Conservation (phyloP, 2,113 vertebrate species). For the Henicopernis longicauda region DNA sequence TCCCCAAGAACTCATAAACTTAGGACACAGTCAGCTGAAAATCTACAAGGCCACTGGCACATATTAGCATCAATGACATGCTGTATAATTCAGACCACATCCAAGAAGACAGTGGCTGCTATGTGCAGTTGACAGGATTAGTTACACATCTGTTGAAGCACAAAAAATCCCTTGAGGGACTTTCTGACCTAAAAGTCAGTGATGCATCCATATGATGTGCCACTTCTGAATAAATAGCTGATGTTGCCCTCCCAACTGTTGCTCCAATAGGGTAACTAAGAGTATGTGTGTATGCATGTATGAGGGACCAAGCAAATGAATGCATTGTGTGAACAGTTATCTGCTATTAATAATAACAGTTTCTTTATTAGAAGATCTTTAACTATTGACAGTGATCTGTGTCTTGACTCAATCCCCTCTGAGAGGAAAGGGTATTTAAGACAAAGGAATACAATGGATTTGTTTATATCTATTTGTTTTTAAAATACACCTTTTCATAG, state of each 20-base stretch:
- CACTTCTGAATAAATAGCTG: background rate
- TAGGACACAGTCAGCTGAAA: background rate
- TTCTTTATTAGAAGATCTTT: background rate
- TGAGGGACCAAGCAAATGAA: background rate
- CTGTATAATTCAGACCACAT: background rate
- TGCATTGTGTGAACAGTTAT: background rate
- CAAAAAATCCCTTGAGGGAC: background rate
- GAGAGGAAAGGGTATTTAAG: background rate
- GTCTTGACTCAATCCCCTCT: background rate
- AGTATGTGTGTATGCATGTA: background rate
- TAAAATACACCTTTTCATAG: background rate
- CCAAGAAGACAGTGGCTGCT: background rate
- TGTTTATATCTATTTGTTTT: background rate
- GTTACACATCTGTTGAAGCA: background rate
- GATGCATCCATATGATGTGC: background rate
- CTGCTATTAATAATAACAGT: background rate
- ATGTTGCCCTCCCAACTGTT: background rate
- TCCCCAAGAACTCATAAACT: background rate
- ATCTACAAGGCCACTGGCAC: background rate
- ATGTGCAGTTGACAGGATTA: background rate
- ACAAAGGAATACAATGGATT: background rate
- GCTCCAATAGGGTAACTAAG: background rate
- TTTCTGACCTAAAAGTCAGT: background rate
- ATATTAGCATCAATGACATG: background rate
- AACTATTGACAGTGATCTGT: background rate